Percentiles rank a stretch among this genome's conserved stretches.
Conservation (phyloP, 2,113 vertebrate species). For the Nibea albiflora region DNA sequence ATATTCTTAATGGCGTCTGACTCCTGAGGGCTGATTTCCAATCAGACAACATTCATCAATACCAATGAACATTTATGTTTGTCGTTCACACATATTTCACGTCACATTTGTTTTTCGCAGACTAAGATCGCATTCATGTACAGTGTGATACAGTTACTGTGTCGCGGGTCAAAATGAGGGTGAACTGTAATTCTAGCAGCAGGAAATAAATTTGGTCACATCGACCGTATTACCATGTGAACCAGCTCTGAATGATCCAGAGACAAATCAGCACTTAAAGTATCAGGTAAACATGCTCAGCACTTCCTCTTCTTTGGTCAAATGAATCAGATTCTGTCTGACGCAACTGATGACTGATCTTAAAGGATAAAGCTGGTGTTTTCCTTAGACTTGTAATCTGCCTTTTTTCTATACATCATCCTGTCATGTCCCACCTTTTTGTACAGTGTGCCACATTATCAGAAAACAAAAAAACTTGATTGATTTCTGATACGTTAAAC, state of each 20-base stretch:
- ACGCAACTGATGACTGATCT: slow-evolving; percentile 25
- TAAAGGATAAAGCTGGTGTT: slow-evolving; percentile 11
- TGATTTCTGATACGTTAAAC: neutral
- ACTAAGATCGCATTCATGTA: too few relatives aligned
- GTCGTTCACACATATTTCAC: neutral
- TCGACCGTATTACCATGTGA: neutral
- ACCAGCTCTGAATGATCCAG: neutral
- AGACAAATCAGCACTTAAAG: neutral
- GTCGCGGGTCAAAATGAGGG: neutral
- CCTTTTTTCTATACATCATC: neutral
- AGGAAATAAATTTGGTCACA: neutral
- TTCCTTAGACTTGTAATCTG: neutral
- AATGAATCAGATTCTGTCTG: slow-evolving; percentile 27
- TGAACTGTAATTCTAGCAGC: neutral
- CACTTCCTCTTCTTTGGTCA: neutral
- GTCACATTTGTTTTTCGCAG: too few relatives aligned
- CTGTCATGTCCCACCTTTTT: too few relatives aligned
- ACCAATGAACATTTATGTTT: neutral
- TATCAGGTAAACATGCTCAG: slow-evolving; percentile 18
- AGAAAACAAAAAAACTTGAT: too few relatives aligned
- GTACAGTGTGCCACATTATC: too few relatives aligned
- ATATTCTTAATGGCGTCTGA: neutral
- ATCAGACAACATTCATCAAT: neutral
- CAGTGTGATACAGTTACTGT: neutral
- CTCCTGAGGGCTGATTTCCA: neutral